Percentiles rank a stretch among this genome's conserved stretches.
phyloP scores from a whole-genome alignment of 1,140 invertebrate species.

The Kradibia gibbosae region DNA sequence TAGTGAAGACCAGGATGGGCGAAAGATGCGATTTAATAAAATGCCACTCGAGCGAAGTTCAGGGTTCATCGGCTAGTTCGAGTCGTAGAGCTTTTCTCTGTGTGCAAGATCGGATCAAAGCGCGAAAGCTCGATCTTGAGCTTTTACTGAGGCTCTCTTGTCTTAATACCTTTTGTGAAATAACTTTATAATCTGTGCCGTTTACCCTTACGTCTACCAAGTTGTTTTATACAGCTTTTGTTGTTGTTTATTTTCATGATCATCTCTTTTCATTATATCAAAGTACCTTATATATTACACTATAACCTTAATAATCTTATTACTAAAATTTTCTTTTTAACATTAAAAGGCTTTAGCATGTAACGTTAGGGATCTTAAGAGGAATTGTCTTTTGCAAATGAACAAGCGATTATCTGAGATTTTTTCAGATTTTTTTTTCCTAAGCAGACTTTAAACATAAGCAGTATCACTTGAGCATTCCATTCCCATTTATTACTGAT shows the following conservation, averaged over 20 bases:
- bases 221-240: slow-evolving; percentile 39
- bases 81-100: slow-evolving; percentile 1
- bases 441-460: background rate
- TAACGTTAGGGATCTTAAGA: background rate
- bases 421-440: background rate
- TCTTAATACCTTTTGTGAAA: slow-evolving; percentile 42
- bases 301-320: slow-evolving; percentile 3
- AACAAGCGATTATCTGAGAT: background rate
- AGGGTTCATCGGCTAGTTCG: slow-evolving; percentile 23
- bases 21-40: slow-evolving; percentile 36
- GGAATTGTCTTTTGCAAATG: background rate
- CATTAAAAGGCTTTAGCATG: background rate
- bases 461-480: background rate
- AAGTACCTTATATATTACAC: background rate
- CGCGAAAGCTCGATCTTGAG: slow-evolving; percentile 36
- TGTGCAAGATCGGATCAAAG: slow-evolving; percentile 16
- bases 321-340: background rate
- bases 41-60: slow-evolving; percentile 42
- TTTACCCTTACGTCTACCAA: slow-evolving; percentile 21
- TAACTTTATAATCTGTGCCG: slow-evolving; percentile 36
- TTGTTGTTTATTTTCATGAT: slow-evolving; percentile 30
- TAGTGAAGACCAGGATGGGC: background rate
- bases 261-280: slow-evolving; percentile 34
- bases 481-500: background rate
- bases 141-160: slow-evolving; percentile 38